phyloP scores from a whole-genome alignment of 2,113 vertebrate species.

The Meleagris gallopavo region DNA sequence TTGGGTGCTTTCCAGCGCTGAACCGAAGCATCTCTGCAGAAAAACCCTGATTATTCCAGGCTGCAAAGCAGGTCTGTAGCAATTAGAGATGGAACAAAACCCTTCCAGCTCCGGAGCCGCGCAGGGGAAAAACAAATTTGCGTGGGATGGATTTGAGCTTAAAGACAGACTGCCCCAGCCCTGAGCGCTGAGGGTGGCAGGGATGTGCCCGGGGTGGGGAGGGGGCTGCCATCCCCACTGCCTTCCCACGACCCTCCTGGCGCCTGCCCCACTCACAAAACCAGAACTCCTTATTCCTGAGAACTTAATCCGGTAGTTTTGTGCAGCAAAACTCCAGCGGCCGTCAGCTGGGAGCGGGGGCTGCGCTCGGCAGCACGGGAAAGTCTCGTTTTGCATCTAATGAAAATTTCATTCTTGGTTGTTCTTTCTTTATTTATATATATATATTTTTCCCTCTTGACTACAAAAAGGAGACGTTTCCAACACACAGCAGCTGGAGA shows the following conservation, averaged over 20 bases:
- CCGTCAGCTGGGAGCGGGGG: neutral
- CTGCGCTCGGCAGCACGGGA: fast-evolving
- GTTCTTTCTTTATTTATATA: no score
- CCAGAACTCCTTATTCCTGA: neutral
- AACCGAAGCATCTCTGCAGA: neutral
- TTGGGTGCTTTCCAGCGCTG: neutral
- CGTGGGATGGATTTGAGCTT: slow-evolving; percentile 1
- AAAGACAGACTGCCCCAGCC: neutral
- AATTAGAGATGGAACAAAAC: neutral
- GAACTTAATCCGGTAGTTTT: neutral
- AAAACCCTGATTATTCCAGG: neutral
- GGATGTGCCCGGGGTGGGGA: neutral
- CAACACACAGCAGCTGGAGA: neutral
- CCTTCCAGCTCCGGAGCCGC: neutral
- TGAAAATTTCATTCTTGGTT: neutral
- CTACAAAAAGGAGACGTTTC: neutral
- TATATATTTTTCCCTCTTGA: neutral
- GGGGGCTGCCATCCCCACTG: neutral
- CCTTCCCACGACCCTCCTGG: slow-evolving; percentile 11
- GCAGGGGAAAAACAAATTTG: neutral
- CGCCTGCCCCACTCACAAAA: neutral
- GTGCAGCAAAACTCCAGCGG: neutral
- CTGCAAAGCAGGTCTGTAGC: neutral
- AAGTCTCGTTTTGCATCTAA: neutral
- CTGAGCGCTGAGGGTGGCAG: neutral